Conservation (phyloP, 2,113 vertebrate genomes). For the Phasianus colchicus region DNA sequence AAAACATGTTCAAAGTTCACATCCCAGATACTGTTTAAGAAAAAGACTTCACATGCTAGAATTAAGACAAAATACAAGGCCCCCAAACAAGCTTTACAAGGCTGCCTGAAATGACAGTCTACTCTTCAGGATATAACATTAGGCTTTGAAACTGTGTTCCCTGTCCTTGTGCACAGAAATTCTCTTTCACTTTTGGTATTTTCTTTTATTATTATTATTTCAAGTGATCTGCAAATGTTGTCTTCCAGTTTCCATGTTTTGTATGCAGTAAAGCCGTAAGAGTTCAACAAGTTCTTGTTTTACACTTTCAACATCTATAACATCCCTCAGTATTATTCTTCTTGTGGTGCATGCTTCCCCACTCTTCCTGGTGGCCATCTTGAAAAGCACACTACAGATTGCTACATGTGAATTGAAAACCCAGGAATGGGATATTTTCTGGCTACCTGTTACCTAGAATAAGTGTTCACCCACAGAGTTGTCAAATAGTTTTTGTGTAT, state of each 20-base stretch:
- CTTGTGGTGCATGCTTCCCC: background rate
- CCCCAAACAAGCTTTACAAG: background rate
- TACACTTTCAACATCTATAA: background rate
- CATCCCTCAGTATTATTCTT: background rate
- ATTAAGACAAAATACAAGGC: slow-evolving; percentile 33
- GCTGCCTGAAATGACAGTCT: background rate
- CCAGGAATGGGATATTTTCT: background rate
- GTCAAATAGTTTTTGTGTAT: no score
- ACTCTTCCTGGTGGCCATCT: background rate
- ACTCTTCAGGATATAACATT: background rate
- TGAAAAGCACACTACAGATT: background rate
- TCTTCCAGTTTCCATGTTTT: background rate
- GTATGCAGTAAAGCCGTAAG: background rate
- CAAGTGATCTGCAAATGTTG: background rate
- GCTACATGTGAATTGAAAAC: fast-evolving
- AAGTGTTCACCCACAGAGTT: background rate
- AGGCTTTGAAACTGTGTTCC: background rate
- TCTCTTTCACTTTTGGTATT: background rate
- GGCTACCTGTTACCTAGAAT: background rate
- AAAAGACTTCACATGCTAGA: slow-evolving; percentile 12
- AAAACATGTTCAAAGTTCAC: slow-evolving; percentile 56
- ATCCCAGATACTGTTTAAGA: background rate
- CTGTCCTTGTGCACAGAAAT: background rate
- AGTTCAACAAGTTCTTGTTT: background rate
- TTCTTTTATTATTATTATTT: background rate